Conservation (phyloP, 2,888 invertebrate genomes). For the Antheraea assamensis region DNA sequence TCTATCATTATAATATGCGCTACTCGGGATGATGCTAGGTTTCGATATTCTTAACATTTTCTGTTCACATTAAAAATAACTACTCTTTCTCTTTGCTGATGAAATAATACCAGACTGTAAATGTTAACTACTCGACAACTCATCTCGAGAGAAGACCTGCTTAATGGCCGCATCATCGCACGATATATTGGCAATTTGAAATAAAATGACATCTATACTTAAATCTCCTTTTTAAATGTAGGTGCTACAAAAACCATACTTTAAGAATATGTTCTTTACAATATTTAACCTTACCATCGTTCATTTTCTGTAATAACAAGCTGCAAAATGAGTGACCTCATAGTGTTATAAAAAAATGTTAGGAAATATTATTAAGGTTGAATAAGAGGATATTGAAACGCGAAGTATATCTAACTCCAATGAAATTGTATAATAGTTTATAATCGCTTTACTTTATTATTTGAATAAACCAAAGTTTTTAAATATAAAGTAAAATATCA, state of each 20-base stretch:
- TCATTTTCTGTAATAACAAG: background rate
- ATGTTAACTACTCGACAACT: slow-evolving; percentile 1
- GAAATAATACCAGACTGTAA: slow-evolving; percentile 7
- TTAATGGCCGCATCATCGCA: background rate
- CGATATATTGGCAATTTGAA: background rate
- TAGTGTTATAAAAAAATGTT: background rate
- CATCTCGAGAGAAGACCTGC: background rate
- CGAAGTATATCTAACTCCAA: too few species aligned
- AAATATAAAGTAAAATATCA: too few species aligned
- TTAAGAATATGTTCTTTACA: background rate
- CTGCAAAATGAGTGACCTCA: background rate
- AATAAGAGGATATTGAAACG: too few species aligned
- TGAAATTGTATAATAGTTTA: too few species aligned
- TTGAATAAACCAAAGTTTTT: too few species aligned
- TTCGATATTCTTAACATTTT: background rate
- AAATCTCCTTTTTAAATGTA: background rate
- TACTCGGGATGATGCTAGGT: background rate
- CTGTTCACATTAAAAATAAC: background rate
- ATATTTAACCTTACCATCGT: background rate
- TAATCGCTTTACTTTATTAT: background rate
- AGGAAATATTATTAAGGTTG: too few species aligned
- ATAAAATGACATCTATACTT: background rate
- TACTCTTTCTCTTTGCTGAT: background rate
- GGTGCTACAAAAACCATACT: background rate
- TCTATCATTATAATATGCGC: background rate